These are phyloP conservation scores for Colistium nudipinnis DNA, from an alignment of 2,113 vertebrate species.

Conservation along the genomic window DNA sequence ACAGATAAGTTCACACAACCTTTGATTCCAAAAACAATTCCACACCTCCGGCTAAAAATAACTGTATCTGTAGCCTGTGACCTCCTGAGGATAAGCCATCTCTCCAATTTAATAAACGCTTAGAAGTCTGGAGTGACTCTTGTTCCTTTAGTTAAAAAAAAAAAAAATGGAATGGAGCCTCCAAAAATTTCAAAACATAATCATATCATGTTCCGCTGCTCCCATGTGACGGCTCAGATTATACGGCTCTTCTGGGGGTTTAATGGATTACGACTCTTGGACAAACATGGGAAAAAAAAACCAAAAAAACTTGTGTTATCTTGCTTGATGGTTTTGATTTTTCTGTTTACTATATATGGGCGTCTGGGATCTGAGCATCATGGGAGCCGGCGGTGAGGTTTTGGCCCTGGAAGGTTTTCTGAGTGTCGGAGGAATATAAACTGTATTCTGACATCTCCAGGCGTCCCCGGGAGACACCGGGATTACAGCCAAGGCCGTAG, in stretches of 20 bases:
- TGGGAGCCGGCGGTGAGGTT: conserved; percentile 45
- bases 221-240: conserved; percentile 26
- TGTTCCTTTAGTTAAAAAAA: neutral
- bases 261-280: conserved; percentile 44
- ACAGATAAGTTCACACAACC: conserved; percentile 56
- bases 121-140: conserved; percentile 28
- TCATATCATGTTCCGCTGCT: conserved; percentile 21
- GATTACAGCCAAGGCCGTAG: conserved; percentile 64
- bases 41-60: conserved; percentile 37
- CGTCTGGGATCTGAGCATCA: conserved; percentile 28
- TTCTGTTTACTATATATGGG: conserved; percentile 48
- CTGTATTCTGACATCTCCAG: conserved; percentile 55
- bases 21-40: conserved; percentile 34
- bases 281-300: conserved; percentile 21
- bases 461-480: conserved; percentile 58
- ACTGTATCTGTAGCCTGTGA: conserved; percentile 33
- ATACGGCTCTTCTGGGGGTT: conserved; percentile 26
- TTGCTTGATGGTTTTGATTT: conserved; percentile 52
- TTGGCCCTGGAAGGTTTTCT: conserved; percentile 45
- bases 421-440: conserved; percentile 68
- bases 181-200: conserved; percentile 23
- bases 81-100: conserved; percentile 4
- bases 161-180: neutral
- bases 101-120: conserved; percentile 25
- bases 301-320: conserved; percentile 37